These are phyloP conservation scores for Dendrolimus houi DNA, from an alignment of 2,888 invertebrate genomes.

Conservation along the genomic window DNA sequence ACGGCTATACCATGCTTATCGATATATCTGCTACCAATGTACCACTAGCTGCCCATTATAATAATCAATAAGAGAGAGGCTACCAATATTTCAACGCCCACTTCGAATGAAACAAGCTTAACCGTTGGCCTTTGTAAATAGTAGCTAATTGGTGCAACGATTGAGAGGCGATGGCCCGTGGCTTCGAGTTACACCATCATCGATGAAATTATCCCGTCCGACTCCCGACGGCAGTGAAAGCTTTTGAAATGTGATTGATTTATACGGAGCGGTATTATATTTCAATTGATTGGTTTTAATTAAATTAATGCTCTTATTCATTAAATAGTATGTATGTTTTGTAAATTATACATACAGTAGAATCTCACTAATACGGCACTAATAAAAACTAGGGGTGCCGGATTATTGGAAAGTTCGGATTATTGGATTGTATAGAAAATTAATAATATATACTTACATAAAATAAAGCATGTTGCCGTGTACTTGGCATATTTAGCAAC, in stretches of 20 bases:
- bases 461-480: too few species aligned
- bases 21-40: conserved; percentile 16
- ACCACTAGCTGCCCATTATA: conserved; percentile 34
- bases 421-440: too few species aligned
- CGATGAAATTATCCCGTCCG: neutral
- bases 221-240: neutral
- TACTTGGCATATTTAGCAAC: too few species aligned
- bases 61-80: conserved; percentile 30
- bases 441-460: too few species aligned
- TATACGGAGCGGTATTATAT: conserved; percentile 23
- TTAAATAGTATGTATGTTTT: too few species aligned
- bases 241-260: conserved; percentile 15
- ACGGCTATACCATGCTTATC: conserved; percentile 33
- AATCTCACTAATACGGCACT: too few species aligned
- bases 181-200: neutral
- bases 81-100: conserved; percentile 33
- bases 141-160: conserved; percentile 31
- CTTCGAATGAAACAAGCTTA: conserved; percentile 16
- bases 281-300: conserved; percentile 15
- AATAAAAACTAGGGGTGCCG: too few species aligned
- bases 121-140: conserved; percentile 19
- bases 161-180: conserved; percentile 1
- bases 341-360: too few species aligned
- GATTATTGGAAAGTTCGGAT: too few species aligned
- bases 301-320: neutral